phyloP scores from a whole-genome alignment of 2,888 invertebrate genomes.

The Polydrusus tereticollis region DNA sequence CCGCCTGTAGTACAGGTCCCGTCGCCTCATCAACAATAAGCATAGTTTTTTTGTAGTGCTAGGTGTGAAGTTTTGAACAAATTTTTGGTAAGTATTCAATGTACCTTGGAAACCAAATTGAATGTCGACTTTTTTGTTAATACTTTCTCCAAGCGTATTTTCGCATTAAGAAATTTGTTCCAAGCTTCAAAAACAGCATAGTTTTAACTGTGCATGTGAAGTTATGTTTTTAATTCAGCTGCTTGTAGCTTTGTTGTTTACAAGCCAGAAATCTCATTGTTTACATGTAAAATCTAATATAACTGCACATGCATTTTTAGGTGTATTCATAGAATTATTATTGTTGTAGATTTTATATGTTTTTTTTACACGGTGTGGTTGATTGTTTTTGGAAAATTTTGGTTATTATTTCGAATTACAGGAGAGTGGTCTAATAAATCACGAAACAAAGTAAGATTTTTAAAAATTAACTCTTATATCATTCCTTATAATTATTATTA shows the following conservation, averaged over 20 bases:
- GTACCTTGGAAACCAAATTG: neutral
- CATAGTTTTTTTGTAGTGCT: neutral
- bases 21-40: slow-evolving; percentile 55
- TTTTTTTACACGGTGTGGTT: slow-evolving; percentile 13
- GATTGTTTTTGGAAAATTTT: slow-evolving; percentile 6
- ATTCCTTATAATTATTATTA: neutral
- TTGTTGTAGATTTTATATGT: slow-evolving; percentile 11
- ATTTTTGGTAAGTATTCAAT: neutral
- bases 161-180: too few species aligned
- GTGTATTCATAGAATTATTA: neutral
- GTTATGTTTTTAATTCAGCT: neutral
- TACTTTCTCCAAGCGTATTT: too few species aligned
- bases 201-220: neutral
- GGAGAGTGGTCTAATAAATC: neutral
- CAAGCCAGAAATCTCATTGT: neutral
- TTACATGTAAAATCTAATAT: neutral
- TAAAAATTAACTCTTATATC: neutral
- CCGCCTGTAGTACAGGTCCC: slow-evolving; percentile 71
- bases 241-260: neutral
- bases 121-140: too few species aligned
- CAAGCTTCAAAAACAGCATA: neutral
- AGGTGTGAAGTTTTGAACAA: slow-evolving; percentile 5
- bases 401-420: neutral
- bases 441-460: neutral
- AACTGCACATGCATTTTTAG: slow-evolving; percentile 8